Evolutionary conservation across 1,140 invertebrate genomes (phyloP).

Genomic region (Holcopasites calliopsidis): DNA sequence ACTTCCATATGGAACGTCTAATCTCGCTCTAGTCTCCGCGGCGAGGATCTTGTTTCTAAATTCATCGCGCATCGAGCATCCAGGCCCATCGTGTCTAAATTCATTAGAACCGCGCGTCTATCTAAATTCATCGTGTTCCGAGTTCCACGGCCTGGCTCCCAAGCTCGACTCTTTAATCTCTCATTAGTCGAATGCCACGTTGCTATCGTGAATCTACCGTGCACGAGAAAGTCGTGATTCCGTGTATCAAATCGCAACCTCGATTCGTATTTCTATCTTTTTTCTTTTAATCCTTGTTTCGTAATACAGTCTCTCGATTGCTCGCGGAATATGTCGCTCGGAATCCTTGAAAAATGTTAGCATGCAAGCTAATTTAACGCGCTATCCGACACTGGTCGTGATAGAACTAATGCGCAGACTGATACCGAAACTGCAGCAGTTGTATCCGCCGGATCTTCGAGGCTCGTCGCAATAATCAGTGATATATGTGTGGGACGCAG

Average conservation of each 20-base stretch:
- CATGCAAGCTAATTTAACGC: conserved; percentile 40
- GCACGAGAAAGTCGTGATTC: not conserved
- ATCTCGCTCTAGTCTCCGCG: not conserved
- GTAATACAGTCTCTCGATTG: no score
- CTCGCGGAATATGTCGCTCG: not conserved
- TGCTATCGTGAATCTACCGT: not conserved
- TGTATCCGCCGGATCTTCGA: conserved; percentile 40
- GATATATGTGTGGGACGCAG: conserved; percentile 1
- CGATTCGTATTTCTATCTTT: not conserved
- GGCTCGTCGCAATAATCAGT: conserved; percentile 32
- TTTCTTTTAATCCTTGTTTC: no score
- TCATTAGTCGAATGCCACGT: not conserved
- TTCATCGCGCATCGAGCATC: not conserved
- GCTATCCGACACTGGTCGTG: conserved; percentile 47
- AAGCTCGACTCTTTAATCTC: not conserved
- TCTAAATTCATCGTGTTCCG: not conserved
- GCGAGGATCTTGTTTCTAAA: not conserved
- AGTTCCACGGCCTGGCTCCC: not conserved
- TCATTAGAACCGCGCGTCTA: not conserved
- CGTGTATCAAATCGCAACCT: conserved; percentile 25
- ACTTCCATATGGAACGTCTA: not conserved
- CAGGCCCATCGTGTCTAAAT: not conserved
- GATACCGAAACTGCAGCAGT: conserved; percentile 23
- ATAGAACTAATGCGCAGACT: conserved; percentile 6
- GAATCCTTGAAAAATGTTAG: conserved; percentile 40